A percentile compares a stretch with the other conserved stretches of the same genome.
Evolutionary conservation across 1,140 invertebrate species (phyloP).

Genomic region (roundworm (Caenorhabditis elegans)): WBcel235 BX284604.4:11118501-11119000

Average conservation of each 20-base stretch:
- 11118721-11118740: no score
- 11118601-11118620: slow-evolving; percentile 35
- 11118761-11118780: neutral
- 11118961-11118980: no score
- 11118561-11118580: slow-evolving; percentile 49
- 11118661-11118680: slow-evolving; percentile 46
- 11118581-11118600: slow-evolving; percentile 29
- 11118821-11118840: neutral
- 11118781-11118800: slow-evolving; percentile 31
- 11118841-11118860: neutral
- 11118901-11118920: no score
- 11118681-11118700: neutral
- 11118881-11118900: slow-evolving; percentile 2
- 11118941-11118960: no score
- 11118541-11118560: slow-evolving; percentile 47
- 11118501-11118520: slow-evolving; percentile 51
- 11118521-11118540: slow-evolving; percentile 45
- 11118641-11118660: slow-evolving; percentile 48
- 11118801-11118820: slow-evolving; percentile 32
- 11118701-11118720: no score
- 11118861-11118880: neutral
- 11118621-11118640: slow-evolving; percentile 50
- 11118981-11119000: no score
- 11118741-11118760: no score
- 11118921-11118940: no score